Evolutionary conservation across 2,888 invertebrate species (phyloP).

Genomic region (Eupithecia insigniata): DNA sequence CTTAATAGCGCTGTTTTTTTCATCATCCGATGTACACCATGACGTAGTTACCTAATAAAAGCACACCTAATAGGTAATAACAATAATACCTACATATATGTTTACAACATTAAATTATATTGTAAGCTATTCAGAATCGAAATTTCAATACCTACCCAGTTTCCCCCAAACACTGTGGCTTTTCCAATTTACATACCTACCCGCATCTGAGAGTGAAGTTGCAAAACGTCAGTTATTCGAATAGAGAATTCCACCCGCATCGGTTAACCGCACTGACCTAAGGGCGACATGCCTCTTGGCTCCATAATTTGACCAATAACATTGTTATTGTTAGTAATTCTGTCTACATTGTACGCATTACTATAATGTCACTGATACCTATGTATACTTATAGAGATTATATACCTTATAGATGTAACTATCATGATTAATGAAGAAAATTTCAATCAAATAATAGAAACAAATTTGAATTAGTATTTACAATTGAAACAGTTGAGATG

Average conservation of each 20-base stretch:
- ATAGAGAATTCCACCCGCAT: constrained; percentile 67
- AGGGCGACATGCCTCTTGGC: constrained; percentile 60
- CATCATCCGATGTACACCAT: too few relatives aligned
- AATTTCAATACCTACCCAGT: neutral
- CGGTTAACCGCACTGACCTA: constrained; percentile 70
- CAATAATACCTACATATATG: too few relatives aligned
- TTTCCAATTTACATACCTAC: constrained; percentile 12
- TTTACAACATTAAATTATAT: too few relatives aligned
- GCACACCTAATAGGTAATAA: too few relatives aligned
- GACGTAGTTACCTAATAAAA: too few relatives aligned
- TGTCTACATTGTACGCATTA: constrained; percentile 14
- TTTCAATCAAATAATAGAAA: too few relatives aligned
- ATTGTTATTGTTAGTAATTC: constrained; percentile 50
- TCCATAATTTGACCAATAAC: constrained; percentile 59
- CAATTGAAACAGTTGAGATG: too few relatives aligned
- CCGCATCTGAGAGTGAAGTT: constrained; percentile 43
- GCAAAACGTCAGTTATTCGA: constrained; percentile 50
- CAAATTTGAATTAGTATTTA: too few relatives aligned
- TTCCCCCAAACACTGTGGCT: constrained; percentile 8
- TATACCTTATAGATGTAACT: too few relatives aligned
- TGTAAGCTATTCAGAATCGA: neutral
- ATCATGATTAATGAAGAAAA: too few relatives aligned
- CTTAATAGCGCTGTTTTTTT: too few relatives aligned
- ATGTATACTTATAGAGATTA: too few relatives aligned
- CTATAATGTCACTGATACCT: neutral